phyloP scores from a whole-genome alignment of 2,888 invertebrate genomes.

The Ephialtes manifestator region DNA sequence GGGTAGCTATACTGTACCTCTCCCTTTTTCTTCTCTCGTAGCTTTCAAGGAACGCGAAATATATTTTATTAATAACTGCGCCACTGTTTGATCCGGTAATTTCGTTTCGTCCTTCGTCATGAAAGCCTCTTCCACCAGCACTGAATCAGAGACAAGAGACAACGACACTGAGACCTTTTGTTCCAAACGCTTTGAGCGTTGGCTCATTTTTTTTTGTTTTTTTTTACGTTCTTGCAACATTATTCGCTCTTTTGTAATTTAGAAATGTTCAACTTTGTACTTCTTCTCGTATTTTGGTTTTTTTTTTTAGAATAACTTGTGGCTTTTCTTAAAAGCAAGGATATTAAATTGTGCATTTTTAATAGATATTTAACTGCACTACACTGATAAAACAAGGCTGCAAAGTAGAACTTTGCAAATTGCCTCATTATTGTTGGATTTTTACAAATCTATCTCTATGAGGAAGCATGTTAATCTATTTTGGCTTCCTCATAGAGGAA shows the following conservation, averaged over 20 bases:
- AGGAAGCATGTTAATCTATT: no score
- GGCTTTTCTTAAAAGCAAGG: background rate
- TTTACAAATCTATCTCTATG: no score
- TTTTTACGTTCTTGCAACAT: background rate
- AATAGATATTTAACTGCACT: no score
- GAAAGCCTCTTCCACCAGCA: conserved; percentile 66
- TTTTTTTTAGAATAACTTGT: background rate
- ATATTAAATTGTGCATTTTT: background rate
- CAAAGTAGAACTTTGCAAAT: no score
- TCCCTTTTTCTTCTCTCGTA: conserved; percentile 17
- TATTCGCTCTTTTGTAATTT: conserved; percentile 10
- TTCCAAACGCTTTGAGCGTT: conserved; percentile 31
- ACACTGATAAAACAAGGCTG: no score
- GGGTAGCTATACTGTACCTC: conserved; percentile 25
- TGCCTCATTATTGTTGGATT: no score
- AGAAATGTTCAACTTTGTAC: background rate
- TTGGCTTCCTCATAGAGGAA: no score
- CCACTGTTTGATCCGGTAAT: conserved; percentile 82
- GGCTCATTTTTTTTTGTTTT: background rate
- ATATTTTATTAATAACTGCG: conserved; percentile 82
- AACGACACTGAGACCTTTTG: conserved; percentile 10
- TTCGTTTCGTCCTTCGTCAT: conserved; percentile 75
- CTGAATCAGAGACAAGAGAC: conserved; percentile 12
- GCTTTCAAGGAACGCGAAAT: conserved; percentile 61
- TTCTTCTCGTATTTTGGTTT: background rate